Percentiles rank a stretch among this genome's conserved stretches.
These are phyloP conservation scores for Nothura maculosa DNA, from an alignment of 2,797 vertebrate species.

Conservation along the genomic window DNA sequence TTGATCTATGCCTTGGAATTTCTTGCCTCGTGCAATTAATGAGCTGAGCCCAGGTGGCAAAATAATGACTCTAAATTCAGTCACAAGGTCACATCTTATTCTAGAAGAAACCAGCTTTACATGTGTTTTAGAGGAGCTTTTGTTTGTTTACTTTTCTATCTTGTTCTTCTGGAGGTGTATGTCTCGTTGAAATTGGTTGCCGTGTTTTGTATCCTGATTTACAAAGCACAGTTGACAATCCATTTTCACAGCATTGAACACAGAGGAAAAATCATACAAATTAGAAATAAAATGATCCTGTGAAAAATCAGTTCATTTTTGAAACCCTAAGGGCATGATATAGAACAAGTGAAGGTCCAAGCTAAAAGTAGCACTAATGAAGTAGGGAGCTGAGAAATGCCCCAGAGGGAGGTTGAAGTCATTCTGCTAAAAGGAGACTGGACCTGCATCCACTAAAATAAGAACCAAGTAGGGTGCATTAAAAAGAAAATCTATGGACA, in stretches of 20 bases:
- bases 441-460: neutral
- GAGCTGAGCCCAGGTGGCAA: neutral
- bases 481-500: neutral
- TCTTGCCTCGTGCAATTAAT: neutral
- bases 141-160: neutral
- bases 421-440: neutral
- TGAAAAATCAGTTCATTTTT: neutral
- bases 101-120: neutral
- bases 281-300: neutral
- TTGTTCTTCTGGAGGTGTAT: neutral
- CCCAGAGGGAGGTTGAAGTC: neutral
- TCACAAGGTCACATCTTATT: slow-evolving; percentile 6
- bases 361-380: neutral
- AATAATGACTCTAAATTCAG: slow-evolving; percentile 6
- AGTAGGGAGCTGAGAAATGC: neutral
- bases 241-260: neutral
- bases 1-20: slow-evolving; percentile 1
- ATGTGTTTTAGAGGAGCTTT: neutral
- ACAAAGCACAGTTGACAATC: neutral
- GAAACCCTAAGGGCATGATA: neutral
- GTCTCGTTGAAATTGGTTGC: neutral
- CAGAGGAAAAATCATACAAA: neutral
- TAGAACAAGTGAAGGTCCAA: neutral
- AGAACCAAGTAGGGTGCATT: neutral
- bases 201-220: neutral